Evolutionary conservation across 2,113 vertebrate species (phyloP).

Genomic region (Pedetes capensis): DNA sequence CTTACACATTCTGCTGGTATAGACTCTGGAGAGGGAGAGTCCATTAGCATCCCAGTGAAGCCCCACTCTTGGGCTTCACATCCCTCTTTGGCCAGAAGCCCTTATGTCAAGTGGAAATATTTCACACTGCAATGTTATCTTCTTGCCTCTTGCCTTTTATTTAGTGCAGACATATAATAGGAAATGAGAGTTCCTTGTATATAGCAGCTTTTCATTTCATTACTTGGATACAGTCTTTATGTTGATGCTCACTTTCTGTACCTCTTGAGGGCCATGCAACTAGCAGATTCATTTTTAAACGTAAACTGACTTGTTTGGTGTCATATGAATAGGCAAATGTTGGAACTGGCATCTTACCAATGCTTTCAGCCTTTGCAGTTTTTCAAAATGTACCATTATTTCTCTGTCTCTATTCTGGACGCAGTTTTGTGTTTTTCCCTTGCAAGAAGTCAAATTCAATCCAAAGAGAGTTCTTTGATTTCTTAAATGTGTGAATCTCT

Average conservation of each 20-base stretch:
- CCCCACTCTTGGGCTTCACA: background rate
- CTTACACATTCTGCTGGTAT: background rate
- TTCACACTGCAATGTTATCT: background rate
- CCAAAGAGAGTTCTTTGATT: conserved; percentile 14
- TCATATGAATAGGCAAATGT: background rate
- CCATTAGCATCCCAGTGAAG: background rate
- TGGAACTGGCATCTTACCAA: background rate
- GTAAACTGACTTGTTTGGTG: conserved; percentile 27
- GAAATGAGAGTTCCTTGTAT: background rate
- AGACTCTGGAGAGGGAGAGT: background rate
- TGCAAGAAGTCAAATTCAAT: conserved; percentile 18
- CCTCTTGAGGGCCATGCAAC: background rate
- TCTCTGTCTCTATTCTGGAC: background rate
- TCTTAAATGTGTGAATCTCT: conserved; percentile 46
- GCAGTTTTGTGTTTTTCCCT: conserved; percentile 30
- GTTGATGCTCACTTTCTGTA: background rate
- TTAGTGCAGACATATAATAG: background rate
- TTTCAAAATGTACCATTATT: conserved; percentile 40
- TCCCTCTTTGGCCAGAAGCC: background rate
- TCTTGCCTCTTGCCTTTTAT: background rate
- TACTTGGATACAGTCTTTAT: conserved; percentile 15
- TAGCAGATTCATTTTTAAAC: background rate
- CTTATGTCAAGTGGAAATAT: background rate
- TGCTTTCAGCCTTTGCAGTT: background rate
- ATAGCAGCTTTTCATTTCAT: conserved; percentile 28